Base-by-base conservation (phyloP, 2,888 invertebrate species). In the Folsomia candida region DNA sequence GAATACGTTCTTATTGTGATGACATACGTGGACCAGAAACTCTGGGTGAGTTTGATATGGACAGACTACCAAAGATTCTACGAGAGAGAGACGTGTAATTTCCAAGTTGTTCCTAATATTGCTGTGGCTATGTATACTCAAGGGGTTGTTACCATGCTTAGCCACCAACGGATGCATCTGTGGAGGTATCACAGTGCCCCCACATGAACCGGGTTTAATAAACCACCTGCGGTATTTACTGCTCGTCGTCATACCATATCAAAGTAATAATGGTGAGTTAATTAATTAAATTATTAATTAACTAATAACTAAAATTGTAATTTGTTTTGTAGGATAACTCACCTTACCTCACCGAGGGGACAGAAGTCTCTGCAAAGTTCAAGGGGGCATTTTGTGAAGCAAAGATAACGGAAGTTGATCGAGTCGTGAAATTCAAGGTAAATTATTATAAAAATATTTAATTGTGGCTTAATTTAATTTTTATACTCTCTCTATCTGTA, bases 341-440 rank as follows among this genome's bases (percentile, higher is more conserved):
- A 78, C 93, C 97, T 77, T 96, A 91, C 85, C 86, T 99, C 82
- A 89, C 92, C 81, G 94, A 97, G 81, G 98, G 99, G 82, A 98
- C 98, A 80, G 97, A 97, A 86, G 98, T 99, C 72, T 97, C 97
- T 88, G 99, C 98, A 81, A 99, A 99, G 84, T 99, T 99, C 84
- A 96, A 97, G 85, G 99, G 99, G 81, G 99, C 99, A 74, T 99
- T 98, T 85, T 99, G 99, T 86, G 99, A 99, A 86, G 98, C 99
- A 14, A 97, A 96, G 85, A 93, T 99, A 69, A 92, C 94, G 82
- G 96, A 95, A 86, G 93, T 98, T 70, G 92, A 92, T 51, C 90
- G 93, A 73, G 89, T 90, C 79, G 95, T 98, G 51, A 97, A 96
- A 87, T 95, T 94, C 85, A 93, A 92, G 87, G 94, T 92, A 83